Base-by-base conservation (phyloP, 2,888 invertebrate species). In the Tineola bisselliella region DNA sequence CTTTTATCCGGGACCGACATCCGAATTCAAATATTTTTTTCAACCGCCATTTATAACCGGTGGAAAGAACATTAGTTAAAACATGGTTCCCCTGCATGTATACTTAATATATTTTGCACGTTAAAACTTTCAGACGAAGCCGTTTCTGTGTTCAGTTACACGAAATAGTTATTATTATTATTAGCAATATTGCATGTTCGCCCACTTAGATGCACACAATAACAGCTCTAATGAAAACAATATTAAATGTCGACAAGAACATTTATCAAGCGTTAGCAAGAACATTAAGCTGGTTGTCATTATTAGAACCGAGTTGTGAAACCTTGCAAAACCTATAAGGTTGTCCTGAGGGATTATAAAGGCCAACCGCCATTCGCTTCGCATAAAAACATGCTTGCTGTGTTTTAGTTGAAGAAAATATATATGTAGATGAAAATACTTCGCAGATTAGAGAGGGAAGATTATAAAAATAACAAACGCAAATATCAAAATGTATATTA, bases 111-210 rank as follows among this genome's bases (percentile, higher is more conserved):
- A 25, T 33, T 58, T 58, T 58, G 58, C 58, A 58, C 58, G 58
- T 33, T 3, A 58, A 31, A 33, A 31, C 58, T 30, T 58, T 58
- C 58, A 33, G 58, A 33, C 58, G 60, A 63, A 63, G 62, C 62
- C 33, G 25, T 44, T 44, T 58, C 2, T 25, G 25, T n/a, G n/a
- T 44, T 60, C 57, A 52, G 31, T 59, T 60, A 52, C 15, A 62
- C n/a, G 13, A 15, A 1, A 25, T 52, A 48, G 30, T 43, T 60
- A 13, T 60, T 25, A n/a, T n/a, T 13, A 62, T 58, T 1, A 25
- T 44, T 44, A n/a, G 44, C 44, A 44, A 10, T 25, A 54, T 54
- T 54, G 54, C 54, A 54, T 54, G 54, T n/a, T 54, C 25, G 25
- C 54, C 54, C 3, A 54, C n/a, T 54, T 54, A 54, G 54, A 1